A percentile compares a stretch with the other conserved stretches of the same genome.
Conservation (phyloP, 2,888 invertebrate species). For the Caenorhabditis virilis region DNA sequence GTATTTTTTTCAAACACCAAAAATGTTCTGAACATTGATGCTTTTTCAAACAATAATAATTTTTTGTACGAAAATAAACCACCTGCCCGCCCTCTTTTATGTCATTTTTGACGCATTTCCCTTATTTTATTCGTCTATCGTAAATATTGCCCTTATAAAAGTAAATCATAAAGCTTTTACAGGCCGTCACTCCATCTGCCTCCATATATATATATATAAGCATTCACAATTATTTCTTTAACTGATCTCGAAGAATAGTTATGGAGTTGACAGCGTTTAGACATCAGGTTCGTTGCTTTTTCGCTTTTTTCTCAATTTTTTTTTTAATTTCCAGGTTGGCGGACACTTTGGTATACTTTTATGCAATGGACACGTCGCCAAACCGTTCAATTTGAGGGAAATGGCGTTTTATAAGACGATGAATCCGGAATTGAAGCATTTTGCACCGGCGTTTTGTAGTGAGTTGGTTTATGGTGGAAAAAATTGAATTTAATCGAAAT, state of each 20-base stretch:
- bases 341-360: conserved; percentile 66
- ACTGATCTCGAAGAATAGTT: background rate
- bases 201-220: too few species aligned
- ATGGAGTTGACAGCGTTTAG: conserved; percentile 44
- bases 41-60: too few species aligned
- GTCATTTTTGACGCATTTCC: too few species aligned
- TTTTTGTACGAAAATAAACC: too few species aligned
- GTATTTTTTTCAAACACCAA: too few species aligned
- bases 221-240: background rate
- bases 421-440: conserved; percentile 53
- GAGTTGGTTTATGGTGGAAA: conserved; percentile 11
- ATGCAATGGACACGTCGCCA: conserved; percentile 65
- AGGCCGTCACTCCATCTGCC: too few species aligned
- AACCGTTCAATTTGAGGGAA: conserved; percentile 65
- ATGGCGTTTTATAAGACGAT: conserved; percentile 64
- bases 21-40: too few species aligned
- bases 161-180: too few species aligned
- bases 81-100: too few species aligned
- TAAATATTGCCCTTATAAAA: too few species aligned
- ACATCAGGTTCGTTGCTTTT: conserved; percentile 21
- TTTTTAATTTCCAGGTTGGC: conserved; percentile 51
- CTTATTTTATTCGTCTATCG: too few species aligned
- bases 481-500: too few species aligned
- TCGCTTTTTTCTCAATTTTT: background rate
- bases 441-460: conserved; percentile 65